phyloP scores from a whole-genome alignment of 2,888 invertebrate genomes.

The Rhodophaea formosa region DNA sequence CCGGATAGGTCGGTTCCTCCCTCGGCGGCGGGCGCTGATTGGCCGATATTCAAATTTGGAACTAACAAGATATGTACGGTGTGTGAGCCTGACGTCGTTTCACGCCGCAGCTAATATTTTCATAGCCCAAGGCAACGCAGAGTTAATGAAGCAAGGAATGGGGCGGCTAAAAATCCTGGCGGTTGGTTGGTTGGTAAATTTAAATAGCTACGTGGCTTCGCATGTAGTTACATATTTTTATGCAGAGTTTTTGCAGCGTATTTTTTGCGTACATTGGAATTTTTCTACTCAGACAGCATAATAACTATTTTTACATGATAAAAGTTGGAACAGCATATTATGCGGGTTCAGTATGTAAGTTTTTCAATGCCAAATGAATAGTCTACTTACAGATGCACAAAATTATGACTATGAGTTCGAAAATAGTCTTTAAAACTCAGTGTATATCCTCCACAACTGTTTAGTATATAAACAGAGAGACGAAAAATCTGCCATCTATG shows the following conservation, averaged over 20 bases:
- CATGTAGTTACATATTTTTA: background rate
- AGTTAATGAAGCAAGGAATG: constrained; percentile 64
- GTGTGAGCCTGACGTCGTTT: constrained; percentile 64
- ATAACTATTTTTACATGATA: too few relatives aligned
- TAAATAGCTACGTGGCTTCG: constrained; percentile 11
- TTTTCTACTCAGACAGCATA: too few relatives aligned
- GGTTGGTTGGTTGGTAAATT: constrained; percentile 24
- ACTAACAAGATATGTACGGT: constrained; percentile 65
- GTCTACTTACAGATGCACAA: too few relatives aligned
- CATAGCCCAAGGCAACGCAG: constrained; percentile 52
- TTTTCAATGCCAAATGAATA: too few relatives aligned
- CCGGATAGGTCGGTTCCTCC: constrained; percentile 53
- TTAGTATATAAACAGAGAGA: too few relatives aligned
- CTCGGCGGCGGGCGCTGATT: constrained; percentile 65
- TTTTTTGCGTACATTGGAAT: too few relatives aligned
- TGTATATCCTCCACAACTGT: too few relatives aligned
- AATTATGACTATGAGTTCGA: too few relatives aligned
- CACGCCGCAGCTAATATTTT: constrained; percentile 73
- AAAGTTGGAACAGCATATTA: too few relatives aligned
- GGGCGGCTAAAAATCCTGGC: constrained; percentile 50
- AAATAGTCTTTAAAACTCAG: too few relatives aligned
- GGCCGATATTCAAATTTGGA: constrained; percentile 78
- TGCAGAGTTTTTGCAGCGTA: background rate
- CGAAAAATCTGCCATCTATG: too few relatives aligned
- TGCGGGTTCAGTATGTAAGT: too few relatives aligned